Percentiles rank a stretch among this genome's conserved stretches.
Conservation (phyloP, 2,888 invertebrate species). For the Ryuthela nishihirai region DNA sequence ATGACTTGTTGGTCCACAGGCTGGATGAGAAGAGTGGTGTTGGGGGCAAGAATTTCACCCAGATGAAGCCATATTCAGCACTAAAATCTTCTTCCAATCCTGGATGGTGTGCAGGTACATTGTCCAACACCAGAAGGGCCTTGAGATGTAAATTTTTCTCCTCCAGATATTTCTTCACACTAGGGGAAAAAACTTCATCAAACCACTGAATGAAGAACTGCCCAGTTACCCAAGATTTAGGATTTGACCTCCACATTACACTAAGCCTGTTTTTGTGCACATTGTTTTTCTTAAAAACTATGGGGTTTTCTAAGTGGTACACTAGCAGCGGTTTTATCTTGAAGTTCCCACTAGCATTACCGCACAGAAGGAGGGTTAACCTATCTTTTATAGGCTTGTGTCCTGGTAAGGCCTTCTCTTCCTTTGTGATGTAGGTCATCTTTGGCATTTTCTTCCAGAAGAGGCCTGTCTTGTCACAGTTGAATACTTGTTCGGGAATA, state of each 20-base stretch:
- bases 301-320: conserved; percentile 8
- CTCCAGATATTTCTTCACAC: conserved; percentile 12
- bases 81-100: conserved; percentile 10
- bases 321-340: conserved; percentile 1
- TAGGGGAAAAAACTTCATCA: conserved; percentile 25
- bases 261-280: background rate
- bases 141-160: conserved; percentile 18
- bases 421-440: conserved; percentile 24
- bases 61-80: background rate
- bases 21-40: conserved; percentile 45
- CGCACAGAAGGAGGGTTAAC: conserved; percentile 3
- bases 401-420: conserved; percentile 23
- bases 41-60: conserved; percentile 32
- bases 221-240: conserved; percentile 4
- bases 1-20: conserved; percentile 45
- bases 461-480: conserved; percentile 34
- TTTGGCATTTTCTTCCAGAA: conserved; percentile 41
- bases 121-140: conserved; percentile 42
- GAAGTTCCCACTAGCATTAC: background rate
- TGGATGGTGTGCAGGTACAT: conserved; percentile 43
- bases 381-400: conserved; percentile 33
- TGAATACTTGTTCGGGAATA: conserved; percentile 28
- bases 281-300: conserved; percentile 9
- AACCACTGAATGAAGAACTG: conserved; percentile 13
- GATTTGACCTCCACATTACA: conserved; percentile 15